Evolutionary conservation across 2,797 vertebrate species (phyloP).

Genomic region (Trichosurus vulpecula): DNA sequence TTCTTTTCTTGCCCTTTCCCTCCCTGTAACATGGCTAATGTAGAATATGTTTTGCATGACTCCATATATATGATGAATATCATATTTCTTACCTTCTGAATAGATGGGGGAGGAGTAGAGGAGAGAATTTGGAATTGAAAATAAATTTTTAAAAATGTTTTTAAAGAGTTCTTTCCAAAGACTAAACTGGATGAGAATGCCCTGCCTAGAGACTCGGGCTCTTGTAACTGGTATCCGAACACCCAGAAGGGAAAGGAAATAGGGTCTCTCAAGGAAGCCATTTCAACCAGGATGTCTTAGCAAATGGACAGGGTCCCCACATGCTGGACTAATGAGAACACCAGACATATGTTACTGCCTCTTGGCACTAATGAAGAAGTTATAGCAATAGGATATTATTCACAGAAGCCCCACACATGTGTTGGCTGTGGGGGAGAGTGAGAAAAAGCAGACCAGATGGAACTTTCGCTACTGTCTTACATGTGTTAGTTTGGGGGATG

Average conservation of each 20-base stretch:
- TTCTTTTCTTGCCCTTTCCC: background rate
- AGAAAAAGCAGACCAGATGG: slow-evolving; percentile 39
- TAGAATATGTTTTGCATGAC: background rate
- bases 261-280: background rate
- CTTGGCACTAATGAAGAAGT: slow-evolving; percentile 18
- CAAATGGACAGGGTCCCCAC: slow-evolving; percentile 11
- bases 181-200: background rate
- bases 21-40: background rate
- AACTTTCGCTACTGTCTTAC: slow-evolving; percentile 19
- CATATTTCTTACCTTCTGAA: background rate
- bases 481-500: slow-evolving; percentile 4
- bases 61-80: background rate
- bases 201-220: background rate
- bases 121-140: background rate
- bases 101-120: background rate
- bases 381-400: slow-evolving; percentile 56
- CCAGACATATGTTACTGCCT: slow-evolving; percentile 44
- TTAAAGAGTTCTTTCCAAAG: background rate
- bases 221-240: background rate
- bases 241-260: background rate
- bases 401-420: slow-evolving; percentile 51
- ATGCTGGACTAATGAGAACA: slow-evolving; percentile 11
- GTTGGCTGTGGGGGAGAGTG: slow-evolving; percentile 28
- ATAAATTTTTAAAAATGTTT: background rate
- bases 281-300: background rate